A percentile compares a stretch with the other conserved stretches of the same genome.
These are phyloP conservation scores for Lichenostomus cassidix DNA, from an alignment of 2,113 vertebrate genomes.

Conservation along the genomic window DNA sequence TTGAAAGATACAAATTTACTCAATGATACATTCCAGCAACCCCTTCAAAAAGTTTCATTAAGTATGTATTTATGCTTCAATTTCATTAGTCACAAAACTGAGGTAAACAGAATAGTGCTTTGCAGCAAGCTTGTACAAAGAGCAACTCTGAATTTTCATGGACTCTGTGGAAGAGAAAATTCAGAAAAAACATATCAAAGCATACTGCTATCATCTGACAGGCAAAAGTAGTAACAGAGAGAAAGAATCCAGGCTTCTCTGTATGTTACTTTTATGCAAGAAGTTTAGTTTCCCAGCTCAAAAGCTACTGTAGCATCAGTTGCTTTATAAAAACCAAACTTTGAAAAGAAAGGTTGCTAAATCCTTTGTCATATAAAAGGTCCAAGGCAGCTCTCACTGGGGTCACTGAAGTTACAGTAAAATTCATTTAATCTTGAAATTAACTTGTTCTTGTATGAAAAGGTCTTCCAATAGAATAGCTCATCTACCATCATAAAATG, in stretches of 20 bases:
- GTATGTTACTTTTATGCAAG: not conserved
- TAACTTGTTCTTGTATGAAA: not conserved
- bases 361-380: not conserved
- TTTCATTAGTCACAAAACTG: not conserved
- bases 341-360: not conserved
- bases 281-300: not conserved
- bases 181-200: not conserved
- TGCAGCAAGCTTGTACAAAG: not conserved
- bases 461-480: not conserved
- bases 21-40: not conserved
- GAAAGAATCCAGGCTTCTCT: not conserved
- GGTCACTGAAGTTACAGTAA: not conserved
- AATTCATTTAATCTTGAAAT: not conserved
- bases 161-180: not conserved
- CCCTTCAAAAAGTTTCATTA: not conserved
- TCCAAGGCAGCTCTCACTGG: not conserved
- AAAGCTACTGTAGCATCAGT: not conserved
- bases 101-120: not conserved
- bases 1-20: not conserved
- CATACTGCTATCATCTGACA: not conserved
- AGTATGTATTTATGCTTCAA: not conserved
- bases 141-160: not conserved
- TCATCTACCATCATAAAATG: not conserved
- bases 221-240: not conserved
- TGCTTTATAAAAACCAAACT: not conserved